Evolutionary conservation across 2,888 invertebrate species (phyloP).

Genomic region (Schrankia costaestrigalis): DNA sequence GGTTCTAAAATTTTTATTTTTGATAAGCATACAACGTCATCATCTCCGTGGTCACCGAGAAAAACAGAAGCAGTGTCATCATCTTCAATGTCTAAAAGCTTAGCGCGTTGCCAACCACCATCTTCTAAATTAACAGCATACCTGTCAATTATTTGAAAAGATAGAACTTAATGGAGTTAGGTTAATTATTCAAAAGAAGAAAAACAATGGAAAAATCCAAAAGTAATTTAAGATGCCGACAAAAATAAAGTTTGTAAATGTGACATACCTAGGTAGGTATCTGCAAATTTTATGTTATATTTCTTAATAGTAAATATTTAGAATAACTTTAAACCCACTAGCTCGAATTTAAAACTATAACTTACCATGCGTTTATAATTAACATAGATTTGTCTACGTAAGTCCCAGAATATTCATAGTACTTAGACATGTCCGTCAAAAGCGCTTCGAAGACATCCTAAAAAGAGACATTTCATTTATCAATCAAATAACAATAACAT

Average conservation of each 20-base stretch:
- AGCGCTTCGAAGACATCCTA: conserved; percentile 73
- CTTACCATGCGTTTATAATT: conserved; percentile 70
- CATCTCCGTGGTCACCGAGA: conserved; percentile 89
- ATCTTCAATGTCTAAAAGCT: conserved; percentile 78
- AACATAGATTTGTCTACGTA: conserved; percentile 67
- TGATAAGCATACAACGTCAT: conserved; percentile 75
- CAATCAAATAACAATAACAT: not conserved
- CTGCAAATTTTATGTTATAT: no score
- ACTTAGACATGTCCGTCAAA: conserved; percentile 72
- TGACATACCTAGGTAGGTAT: no score
- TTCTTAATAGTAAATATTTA: no score
- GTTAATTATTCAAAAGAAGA: no score
- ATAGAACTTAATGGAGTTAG: no score
- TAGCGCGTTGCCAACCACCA: conserved; percentile 77
- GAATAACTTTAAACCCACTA: no score
- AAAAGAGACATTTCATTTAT: conserved; percentile 1
- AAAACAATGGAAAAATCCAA: no score
- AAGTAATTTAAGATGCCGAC: no score
- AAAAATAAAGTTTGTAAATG: no score
- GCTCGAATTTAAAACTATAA: conserved; percentile 5
- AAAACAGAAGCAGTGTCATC: conserved; percentile 80
- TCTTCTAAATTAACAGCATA: conserved; percentile 70
- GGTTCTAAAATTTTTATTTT: conserved; percentile 82
- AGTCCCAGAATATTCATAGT: conserved; percentile 65
- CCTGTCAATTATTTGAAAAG: no score